Base-by-base conservation (phyloP, 2,888 invertebrate genomes). In the Apotomis betuletana region DNA sequence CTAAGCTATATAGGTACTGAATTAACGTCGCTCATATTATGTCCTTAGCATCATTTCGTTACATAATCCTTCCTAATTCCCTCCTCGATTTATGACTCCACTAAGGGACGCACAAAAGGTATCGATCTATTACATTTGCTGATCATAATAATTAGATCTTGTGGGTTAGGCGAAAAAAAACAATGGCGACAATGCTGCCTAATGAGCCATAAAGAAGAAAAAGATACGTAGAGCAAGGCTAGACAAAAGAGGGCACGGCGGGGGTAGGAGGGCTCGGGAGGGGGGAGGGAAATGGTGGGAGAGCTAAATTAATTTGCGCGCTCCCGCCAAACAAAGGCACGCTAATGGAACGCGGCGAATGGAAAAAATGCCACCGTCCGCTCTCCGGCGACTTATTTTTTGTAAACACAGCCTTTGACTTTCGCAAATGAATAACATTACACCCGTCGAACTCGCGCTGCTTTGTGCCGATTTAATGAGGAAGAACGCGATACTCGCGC, bases 201-300 rank as follows among this genome's bases (percentile, higher is more conserved):
- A 93, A 93, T 93, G 93, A 93, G 93, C 92, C 93, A 93, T 92
- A 92, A 92, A 93, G 92, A 92, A 93, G 92, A 92, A 93, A 92
- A 90, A 92, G 93, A 92, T 93, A 93, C 93, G 92, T 92, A 91
- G 91, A 91, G 92, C 90, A 89, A 90, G 89, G 89, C 92, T 93
- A 93, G 93, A 92, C 93, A 92, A 92, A 90, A 89, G 90, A 91
- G 89, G 91, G 91, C 90, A 87, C 87, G 88, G 87, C 83, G 84
- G 88, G 90, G 87, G 86, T 77, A 77, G 83, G 80, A 78, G 75
- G 82, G 81, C 54, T 49, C 49, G 49, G 83, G 83, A 83, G 81
- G 87, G 82, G 77, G 27, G 27, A 65, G 65, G 92, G 91, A 91
- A 92, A 92, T 92, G 91, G 92, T 92, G 92, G 92, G 91, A 91